Conservation (phyloP, 2,797 vertebrate species). For the Falco rusticolus region DNA sequence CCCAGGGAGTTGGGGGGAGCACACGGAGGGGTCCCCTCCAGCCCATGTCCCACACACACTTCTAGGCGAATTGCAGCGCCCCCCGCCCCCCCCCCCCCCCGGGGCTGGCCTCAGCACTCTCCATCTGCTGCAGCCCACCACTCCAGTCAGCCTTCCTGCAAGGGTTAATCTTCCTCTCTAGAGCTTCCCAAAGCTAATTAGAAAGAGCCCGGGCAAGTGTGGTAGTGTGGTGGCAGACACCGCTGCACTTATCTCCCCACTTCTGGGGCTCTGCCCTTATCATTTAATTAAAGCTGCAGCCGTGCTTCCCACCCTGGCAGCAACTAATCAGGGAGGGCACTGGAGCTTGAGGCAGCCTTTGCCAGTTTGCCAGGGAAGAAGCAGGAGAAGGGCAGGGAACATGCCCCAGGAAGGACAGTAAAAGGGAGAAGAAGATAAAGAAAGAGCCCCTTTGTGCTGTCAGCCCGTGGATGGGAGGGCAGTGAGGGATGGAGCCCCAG, state of each 20-base stretch:
- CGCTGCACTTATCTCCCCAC: conserved; percentile 56
- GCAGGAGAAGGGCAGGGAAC: neutral
- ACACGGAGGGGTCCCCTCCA: neutral
- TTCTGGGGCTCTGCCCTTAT: conserved; percentile 70
- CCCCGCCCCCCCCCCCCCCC: neutral
- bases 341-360: conserved; percentile 47
- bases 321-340: conserved; percentile 52
- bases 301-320: conserved; percentile 29
- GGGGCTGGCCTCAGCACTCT: neutral
- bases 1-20: fast-evolving
- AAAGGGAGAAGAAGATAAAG: neutral
- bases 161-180: conserved; percentile 42
- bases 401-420: neutral
- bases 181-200: conserved; percentile 56
- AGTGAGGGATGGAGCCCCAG: fast-evolving
- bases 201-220: conserved; percentile 49
- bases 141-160: neutral
- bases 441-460: neutral
- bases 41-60: neutral
- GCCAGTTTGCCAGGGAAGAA: neutral
- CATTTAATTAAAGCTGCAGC: conserved; percentile 69
- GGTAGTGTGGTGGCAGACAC: conserved; percentile 59
- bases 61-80: neutral
- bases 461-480: neutral
- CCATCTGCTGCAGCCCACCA: fast-evolving